Percentiles rank a stretch among this genome's conserved stretches.
Conservation (phyloP, 2,113 vertebrate species). For the Paedocypris sp. region DNA sequence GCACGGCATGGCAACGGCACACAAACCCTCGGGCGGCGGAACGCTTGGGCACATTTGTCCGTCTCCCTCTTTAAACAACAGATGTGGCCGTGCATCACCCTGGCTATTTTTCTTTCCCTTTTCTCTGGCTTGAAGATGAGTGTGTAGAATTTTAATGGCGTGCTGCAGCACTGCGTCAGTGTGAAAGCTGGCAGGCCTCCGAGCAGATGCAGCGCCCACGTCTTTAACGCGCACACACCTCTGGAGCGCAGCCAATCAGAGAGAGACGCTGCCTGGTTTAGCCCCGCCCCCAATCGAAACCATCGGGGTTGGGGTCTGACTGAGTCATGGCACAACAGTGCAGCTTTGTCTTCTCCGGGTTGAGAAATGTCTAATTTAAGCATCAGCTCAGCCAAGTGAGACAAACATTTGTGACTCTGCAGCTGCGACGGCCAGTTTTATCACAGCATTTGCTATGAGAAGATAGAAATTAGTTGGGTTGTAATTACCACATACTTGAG, state of each 20-base stretch:
- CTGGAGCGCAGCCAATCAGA: conserved; percentile 30
- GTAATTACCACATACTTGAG: not conserved
- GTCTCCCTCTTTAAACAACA: not conserved
- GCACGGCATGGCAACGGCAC: not conserved
- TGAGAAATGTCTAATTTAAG: conserved; percentile 11
- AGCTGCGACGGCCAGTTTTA: not conserved
- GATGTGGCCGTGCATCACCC: not conserved
- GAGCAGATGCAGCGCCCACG: conserved; percentile 33
- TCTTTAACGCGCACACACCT: conserved; percentile 35
- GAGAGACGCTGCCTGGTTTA: not conserved
- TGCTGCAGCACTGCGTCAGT: conserved; percentile 49
- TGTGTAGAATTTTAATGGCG: conserved; percentile 33
- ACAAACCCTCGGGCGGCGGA: conserved; percentile 9
- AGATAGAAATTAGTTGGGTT: not conserved
- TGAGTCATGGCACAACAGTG: conserved; percentile 20
- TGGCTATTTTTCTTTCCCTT: not conserved
- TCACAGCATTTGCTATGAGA: not conserved
- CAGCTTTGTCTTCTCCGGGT: conserved; percentile 23
- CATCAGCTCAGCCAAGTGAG: not conserved
- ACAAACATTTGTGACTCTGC: not conserved
- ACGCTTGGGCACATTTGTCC: not conserved
- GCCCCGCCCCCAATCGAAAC: conserved; percentile 7
- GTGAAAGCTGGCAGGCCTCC: conserved; percentile 33
- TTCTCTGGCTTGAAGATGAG: not conserved
- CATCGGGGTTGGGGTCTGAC: not conserved